Percentiles rank a stretch among this genome's conserved stretches.
These are phyloP conservation scores for Stigmatopora argus DNA, from an alignment of 2,113 vertebrate genomes.

Conservation along the genomic window DNA sequence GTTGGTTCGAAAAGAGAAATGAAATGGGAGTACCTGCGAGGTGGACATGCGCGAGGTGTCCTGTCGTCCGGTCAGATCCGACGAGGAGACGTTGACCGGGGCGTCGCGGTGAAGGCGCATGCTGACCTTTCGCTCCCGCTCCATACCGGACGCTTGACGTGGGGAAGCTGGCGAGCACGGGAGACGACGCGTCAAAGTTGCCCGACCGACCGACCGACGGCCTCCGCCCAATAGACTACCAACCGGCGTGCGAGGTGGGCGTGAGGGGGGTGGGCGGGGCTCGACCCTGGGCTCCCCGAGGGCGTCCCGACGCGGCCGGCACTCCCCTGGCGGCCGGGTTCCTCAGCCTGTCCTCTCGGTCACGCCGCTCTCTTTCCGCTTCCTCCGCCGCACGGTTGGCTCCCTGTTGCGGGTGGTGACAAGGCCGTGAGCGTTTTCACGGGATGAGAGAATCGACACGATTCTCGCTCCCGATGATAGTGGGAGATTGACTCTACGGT, in stretches of 20 bases:
- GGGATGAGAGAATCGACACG: too few relatives aligned
- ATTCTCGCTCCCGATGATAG: too few relatives aligned
- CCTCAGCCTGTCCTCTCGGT: slow-evolving; percentile 85
- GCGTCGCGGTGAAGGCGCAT: slow-evolving; percentile 91
- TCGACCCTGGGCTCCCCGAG: slow-evolving; percentile 80
- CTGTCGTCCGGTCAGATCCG: slow-evolving; percentile 89
- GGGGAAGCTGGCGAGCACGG: slow-evolving; percentile 76
- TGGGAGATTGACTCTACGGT: too few relatives aligned
- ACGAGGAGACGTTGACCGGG: slow-evolving; percentile 88
- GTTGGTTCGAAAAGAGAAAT: not conserved
- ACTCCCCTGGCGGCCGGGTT: slow-evolving; percentile 81
- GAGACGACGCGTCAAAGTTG: too few relatives aligned
- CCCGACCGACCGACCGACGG: too few relatives aligned
- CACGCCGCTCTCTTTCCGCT: slow-evolving; percentile 83
- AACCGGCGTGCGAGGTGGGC: slow-evolving; percentile 89
- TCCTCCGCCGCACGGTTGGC: slow-evolving; percentile 88
- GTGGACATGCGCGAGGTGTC: slow-evolving; percentile 96
- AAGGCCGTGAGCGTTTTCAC: not conserved
- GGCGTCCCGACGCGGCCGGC: slow-evolving; percentile 84
- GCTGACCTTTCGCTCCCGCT: slow-evolving; percentile 92
- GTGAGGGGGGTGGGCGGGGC: slow-evolving; percentile 83
- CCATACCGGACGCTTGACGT: slow-evolving; percentile 81
- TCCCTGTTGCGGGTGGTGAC: slow-evolving; percentile 64
- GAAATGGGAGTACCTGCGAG: slow-evolving; percentile 78
- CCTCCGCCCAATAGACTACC: not conserved